Evolutionary conservation across 37 sponge, comb jelly and placozoan genomes (phyloP), one percentile per base, ranked within the genome.

Genomic region (Beroe forskalii): DNA sequence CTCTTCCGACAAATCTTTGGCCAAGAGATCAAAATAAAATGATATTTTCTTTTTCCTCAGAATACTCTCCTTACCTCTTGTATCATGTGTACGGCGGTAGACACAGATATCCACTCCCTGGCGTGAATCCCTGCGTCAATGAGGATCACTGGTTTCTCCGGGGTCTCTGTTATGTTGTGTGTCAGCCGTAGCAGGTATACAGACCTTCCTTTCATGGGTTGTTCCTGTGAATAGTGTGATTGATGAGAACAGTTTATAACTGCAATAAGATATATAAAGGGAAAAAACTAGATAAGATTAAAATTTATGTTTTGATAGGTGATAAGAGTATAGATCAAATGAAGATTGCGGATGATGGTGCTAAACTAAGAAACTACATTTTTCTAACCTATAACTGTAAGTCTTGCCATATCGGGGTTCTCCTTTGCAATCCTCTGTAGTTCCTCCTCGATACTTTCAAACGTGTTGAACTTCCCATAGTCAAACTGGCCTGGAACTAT

Each of bases 61-160:
- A n/a, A n/a, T n/a, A n/a, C n/a, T n/a, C n/a, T n/a, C n/a, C n/a
- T n/a, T n/a, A 80, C 86, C 86, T 80, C 38, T 44, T 80, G 39
- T 44, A 80, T 80, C n/a, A 80, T 80, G 86, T 80, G 41, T 27
- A 80, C 19, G 48, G n/a, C 33, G 60, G 86, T 80, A 4, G 86
- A 80, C n/a, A 80, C 40, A 9, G 86, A 80, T 25, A 80, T 55
- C 86, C 86, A 80, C 20, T 80, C 86, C 27, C 86, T 40, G 3
- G 86, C 86, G 41, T 80, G 86, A 37, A 80, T 43, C 2, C 86
- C 86, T 28, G 60, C 48, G 20, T 80, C 86, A 41, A 80, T 41
- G 0, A 80, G 86, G 27, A 80, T 43, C 17, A 80, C 27, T 44
- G 86, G 86, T n/a, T 80, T 80, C 48, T 24, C 42, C 1, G 30